phyloP scores from a whole-genome alignment of 2,888 invertebrate species.

The Macroteleia sp. region DNA sequence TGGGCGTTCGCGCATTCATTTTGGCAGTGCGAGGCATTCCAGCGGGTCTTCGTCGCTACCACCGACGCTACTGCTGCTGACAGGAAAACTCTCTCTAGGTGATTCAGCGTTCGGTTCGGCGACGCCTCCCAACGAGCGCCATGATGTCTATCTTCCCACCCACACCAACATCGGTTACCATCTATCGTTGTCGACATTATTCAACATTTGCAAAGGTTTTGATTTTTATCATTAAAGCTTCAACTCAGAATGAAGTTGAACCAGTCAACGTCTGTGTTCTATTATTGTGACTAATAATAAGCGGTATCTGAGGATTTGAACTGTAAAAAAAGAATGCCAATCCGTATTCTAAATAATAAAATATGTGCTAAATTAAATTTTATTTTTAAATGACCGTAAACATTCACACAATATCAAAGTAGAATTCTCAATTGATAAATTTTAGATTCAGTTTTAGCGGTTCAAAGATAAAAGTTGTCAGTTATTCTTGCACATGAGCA shows the following conservation, averaged over 20 bases:
- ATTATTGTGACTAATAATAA: too few species aligned
- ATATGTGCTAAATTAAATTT: too few species aligned
- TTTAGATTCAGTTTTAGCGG: too few species aligned
- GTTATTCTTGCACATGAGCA: not conserved
- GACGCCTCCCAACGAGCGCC: slow-evolving; percentile 82
- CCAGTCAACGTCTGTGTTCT: not conserved
- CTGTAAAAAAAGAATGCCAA: too few species aligned
- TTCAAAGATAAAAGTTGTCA: not conserved
- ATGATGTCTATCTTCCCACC: slow-evolving; percentile 76
- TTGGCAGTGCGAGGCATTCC: slow-evolving; percentile 81
- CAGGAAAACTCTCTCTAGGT: slow-evolving; percentile 84
- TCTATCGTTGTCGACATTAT: slow-evolving; percentile 70
- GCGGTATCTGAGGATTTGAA: too few species aligned
- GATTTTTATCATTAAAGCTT: slow-evolving; percentile 4
- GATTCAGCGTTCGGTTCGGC: slow-evolving; percentile 84
- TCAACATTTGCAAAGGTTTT: slow-evolving; percentile 64
- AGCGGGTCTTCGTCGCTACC: slow-evolving; percentile 76
- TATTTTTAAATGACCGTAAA: too few species aligned
- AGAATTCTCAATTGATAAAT: too few species aligned
- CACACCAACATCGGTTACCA: slow-evolving; percentile 70
- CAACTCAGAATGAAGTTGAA: not conserved
- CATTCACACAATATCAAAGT: too few species aligned
- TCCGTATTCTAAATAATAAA: too few species aligned
- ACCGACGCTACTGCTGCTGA: slow-evolving; percentile 80
- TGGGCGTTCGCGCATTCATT: slow-evolving; percentile 84